These are phyloP conservation scores for Eospalax fontanierii DNA, from an alignment of 2,797 vertebrate species.

Conservation along the genomic window DNA sequence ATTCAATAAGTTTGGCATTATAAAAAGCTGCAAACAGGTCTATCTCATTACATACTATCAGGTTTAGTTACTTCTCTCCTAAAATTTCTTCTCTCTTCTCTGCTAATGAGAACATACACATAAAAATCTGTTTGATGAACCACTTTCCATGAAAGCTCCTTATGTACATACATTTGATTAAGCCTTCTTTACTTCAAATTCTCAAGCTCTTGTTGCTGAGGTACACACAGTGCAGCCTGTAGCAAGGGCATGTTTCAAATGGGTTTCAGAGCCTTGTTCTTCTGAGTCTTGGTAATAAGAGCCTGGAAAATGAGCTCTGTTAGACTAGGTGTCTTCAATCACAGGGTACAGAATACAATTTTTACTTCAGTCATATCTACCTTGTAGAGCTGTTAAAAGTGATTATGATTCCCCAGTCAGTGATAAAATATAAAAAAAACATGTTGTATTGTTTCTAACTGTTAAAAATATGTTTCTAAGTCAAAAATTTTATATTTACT, in stretches of 20 bases:
- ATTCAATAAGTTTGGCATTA: no score
- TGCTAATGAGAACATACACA: background rate
- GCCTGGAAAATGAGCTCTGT: background rate
- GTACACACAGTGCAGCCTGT: no score
- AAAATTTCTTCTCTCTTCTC: background rate
- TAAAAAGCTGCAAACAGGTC: background rate
- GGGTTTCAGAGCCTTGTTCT: background rate
- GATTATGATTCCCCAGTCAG: background rate
- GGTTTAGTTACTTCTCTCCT: constrained; percentile 31
- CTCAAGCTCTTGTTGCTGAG: background rate
- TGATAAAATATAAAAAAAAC: constrained; percentile 43
- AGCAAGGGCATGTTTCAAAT: background rate
- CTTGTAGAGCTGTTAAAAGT: constrained; percentile 24
- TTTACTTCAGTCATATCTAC: background rate
- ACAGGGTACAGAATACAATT: constrained; percentile 13
- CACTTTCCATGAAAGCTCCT: background rate
- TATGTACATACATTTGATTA: background rate
- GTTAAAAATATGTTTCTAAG: constrained; percentile 10
- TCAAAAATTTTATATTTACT: constrained; percentile 34
- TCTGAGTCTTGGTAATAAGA: background rate
- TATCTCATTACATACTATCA: background rate
- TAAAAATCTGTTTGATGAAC: background rate
- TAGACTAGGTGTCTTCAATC: constrained; percentile 17
- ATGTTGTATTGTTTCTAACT: constrained; percentile 19
- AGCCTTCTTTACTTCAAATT: background rate